Evolutionary conservation across 2,888 invertebrate species (phyloP), one percentile per base, ranked within the genome.

Genomic region (Chaetoderma sp.): DNA sequence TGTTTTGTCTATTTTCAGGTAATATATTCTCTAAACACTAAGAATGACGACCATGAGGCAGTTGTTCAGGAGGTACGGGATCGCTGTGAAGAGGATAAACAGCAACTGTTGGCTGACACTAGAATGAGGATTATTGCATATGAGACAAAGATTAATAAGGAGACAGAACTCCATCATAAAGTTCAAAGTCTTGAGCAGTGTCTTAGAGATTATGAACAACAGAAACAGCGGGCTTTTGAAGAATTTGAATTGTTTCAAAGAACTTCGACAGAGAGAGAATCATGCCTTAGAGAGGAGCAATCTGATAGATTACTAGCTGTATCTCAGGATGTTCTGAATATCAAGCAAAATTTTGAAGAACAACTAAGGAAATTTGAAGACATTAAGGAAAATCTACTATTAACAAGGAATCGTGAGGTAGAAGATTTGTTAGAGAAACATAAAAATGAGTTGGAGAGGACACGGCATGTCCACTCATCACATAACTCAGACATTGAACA

Each of bases 11-110:
- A n/a, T 49, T 72, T 77, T 25, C 67, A 86, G 86, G 86, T 86
- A 10, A 86, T 86, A 54, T 86, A 86, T 78, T 85, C 86, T 21
- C 77, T 86, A 3, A 86, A 86, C 73, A 86, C 86, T 8, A 86
- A 86, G 65, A 86, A 86, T 73, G 86, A 86, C 73, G 86, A 86
- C 71, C 81, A 84, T 69, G 86, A 86, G 36, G 69, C 78, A 16
- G 71, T 84, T n/a, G 68, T 86, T 2, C 77, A 78, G 39, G 74
- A 69, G 33, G 65, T 86, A 59, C 79, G 80, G 67, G 82, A 83
- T 21, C 83, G 84, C 42, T 83, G 86, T 77, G 84, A 84, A 65
- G 81, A 82, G 57, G 83, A 86, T 63, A 74, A 84, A 42, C 79
- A 82, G 60, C 79, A 81, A 56, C 66, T 86, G 16, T 69, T 83